Evolutionary conservation across 2,888 invertebrate genomes (phyloP), one percentile per base, ranked within the genome.

Genomic region (Vanessa cardui): DNA sequence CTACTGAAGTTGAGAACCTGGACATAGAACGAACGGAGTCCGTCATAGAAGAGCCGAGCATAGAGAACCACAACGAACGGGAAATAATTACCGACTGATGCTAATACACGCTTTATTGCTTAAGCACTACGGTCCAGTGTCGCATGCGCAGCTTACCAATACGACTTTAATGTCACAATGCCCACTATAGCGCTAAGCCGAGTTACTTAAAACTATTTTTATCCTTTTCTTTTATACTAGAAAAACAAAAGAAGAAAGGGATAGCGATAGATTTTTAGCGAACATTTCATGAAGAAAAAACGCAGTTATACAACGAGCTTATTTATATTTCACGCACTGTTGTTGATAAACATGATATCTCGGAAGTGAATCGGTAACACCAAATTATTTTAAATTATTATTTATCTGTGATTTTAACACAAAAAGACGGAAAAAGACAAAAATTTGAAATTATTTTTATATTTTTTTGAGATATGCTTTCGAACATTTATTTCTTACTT

Each of bases 11-110:
- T n/a, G 80, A 82, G 15, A 69, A 82, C 64, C 74, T 89, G 52
- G 84, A 85, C 62, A 84, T 90, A 74, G 90, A 89, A 71, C 81
- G 89, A 4, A 90, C 91, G 6, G 91, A 90, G 70, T 89, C 89
- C 0, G 77, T 88, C 18, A 89, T 89, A 73, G 83, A 87, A 65
- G 88, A 88, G 45, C 73, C 72, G 62, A 64, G 66, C 9, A 65
- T 73, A 45, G 77, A 75, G 62, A 69, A 65, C 39, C 72, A 76
- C 56, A 71, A 74, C 45, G 74, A 75, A 46, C 71, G 77, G 72
- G 83, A 82, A 66, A 74, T 87, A 62, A 76, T 86, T 72, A 74
- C 77, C 69, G 88, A 89, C 74, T 89, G 86, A 89, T 81, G 76
- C 39, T 50, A 65, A 16, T 15, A 56, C 69, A 72, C 73, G 70